Percentiles rank a stretch among this genome's conserved stretches.
phyloP scores from a whole-genome alignment of 2,888 invertebrate species.

The Hirtodrosophila cameraria region DNA sequence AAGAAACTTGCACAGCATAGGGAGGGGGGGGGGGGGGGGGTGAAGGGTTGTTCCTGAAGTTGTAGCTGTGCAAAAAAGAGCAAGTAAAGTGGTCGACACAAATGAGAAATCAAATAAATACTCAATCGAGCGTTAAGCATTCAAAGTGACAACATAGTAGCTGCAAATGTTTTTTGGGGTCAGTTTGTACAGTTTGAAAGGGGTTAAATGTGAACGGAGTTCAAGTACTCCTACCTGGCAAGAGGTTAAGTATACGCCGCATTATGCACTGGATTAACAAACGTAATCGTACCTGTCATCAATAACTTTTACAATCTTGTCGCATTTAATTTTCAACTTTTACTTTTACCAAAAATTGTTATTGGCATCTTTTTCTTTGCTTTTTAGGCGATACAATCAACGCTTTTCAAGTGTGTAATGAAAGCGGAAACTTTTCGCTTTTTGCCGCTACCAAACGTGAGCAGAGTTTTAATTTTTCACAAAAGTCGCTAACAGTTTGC shows the following conservation, averaged over 20 bases:
- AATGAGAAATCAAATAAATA: constrained; percentile 81
- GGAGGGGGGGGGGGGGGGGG: neutral
- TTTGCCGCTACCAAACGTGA: constrained; percentile 55
- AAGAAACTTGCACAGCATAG: constrained; percentile 29
- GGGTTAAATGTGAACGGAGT: constrained; percentile 41
- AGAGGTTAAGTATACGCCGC: constrained; percentile 52
- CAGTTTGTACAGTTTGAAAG: constrained; percentile 37
- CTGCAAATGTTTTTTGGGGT: constrained; percentile 43
- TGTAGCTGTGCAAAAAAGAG: constrained; percentile 5
- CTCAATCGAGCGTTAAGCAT: constrained; percentile 78
- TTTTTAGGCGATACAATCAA: constrained; percentile 36
- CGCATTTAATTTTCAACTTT: constrained; percentile 11
- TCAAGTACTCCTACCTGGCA: neutral
- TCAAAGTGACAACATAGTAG: constrained; percentile 58
- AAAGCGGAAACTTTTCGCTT: constrained; percentile 54
- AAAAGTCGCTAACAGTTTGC: constrained; percentile 40
- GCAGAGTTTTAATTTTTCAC: constrained; percentile 56
- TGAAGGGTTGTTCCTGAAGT: too few relatives aligned
- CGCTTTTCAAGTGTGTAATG: constrained; percentile 59
- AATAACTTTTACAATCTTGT: neutral
- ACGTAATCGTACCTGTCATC: neutral
- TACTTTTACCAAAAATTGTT: constrained; percentile 44
- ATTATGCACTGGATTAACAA: constrained; percentile 33
- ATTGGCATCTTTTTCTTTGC: constrained; percentile 30
- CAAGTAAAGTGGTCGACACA: constrained; percentile 71